phyloP scores from a whole-genome alignment of 1,140 invertebrate genomes.

The Drosophila cardini region DNA sequence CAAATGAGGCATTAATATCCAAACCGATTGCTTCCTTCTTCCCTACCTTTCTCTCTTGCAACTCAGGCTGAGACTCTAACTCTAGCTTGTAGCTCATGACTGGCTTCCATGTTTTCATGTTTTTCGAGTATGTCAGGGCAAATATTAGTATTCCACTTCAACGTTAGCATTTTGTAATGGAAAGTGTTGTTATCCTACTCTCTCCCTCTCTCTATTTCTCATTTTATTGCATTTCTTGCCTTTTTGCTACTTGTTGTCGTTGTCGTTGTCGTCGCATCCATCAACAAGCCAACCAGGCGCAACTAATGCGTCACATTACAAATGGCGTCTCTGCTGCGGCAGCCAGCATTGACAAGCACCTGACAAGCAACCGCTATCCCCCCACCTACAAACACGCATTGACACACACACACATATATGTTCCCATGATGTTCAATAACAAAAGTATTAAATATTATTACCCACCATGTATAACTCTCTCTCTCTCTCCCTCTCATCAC shows the following conservation, averaged over 20 bases:
- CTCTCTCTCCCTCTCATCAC: conserved; percentile 12
- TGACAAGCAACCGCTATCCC: not conserved
- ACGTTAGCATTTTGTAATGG: conserved; percentile 80
- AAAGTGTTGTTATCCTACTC: conserved; percentile 63
- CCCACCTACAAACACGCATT: not conserved
- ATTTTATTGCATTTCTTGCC: not conserved
- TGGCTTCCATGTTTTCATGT: conserved; percentile 62
- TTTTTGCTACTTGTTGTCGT: conserved; percentile 18
- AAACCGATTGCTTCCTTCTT: conserved; percentile 15
- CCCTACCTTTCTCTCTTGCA: conserved; percentile 17
- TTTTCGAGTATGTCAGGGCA: conserved; percentile 73
- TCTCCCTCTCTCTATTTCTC: not conserved
- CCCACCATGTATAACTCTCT: no score
- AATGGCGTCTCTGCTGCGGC: conserved; percentile 57
- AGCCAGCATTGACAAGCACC: conserved; percentile 17
- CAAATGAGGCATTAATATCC: conserved; percentile 83
- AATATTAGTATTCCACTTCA: conserved; percentile 83
- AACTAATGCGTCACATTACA: conserved; percentile 80
- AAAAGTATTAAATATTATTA: conserved; percentile 63
- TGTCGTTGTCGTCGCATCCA: conserved; percentile 59
- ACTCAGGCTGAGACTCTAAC: not conserved
- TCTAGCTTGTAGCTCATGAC: conserved; percentile 21
- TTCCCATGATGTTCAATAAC: conserved; percentile 64
- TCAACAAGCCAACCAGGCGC: conserved; percentile 67
- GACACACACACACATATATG: not conserved